A percentile compares a stretch with the other conserved stretches of the same genome.
Evolutionary conservation across 2,113 vertebrate genomes (phyloP).

Genomic region (Sorex fumeus): DNA sequence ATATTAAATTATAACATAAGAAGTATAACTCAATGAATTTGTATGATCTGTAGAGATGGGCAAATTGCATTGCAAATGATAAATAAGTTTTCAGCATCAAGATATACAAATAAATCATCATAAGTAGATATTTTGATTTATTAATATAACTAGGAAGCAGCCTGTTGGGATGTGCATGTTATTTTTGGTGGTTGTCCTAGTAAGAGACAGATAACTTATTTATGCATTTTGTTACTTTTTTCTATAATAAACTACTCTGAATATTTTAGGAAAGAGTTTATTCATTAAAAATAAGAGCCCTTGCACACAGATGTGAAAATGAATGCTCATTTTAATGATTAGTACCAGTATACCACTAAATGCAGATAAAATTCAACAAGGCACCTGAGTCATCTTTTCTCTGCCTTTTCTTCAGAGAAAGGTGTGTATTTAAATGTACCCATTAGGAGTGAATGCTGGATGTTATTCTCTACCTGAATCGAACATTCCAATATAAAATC

Average conservation of each 20-base stretch:
- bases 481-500: background rate
- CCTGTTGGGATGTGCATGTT: slow-evolving; percentile 66
- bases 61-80: slow-evolving; percentile 85
- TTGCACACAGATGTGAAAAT: slow-evolving; percentile 57
- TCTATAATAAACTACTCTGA: slow-evolving; percentile 71
- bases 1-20: slow-evolving; percentile 84
- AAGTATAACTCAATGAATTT: slow-evolving; percentile 88
- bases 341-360: slow-evolving; percentile 36
- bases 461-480: background rate
- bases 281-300: slow-evolving; percentile 63
- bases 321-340: slow-evolving; percentile 37
- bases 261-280: slow-evolving; percentile 74
- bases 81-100: slow-evolving; percentile 85
- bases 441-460: background rate
- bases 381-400: background rate
- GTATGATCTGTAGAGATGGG: slow-evolving; percentile 86
- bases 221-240: slow-evolving; percentile 64
- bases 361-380: slow-evolving; percentile 19
- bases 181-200: slow-evolving; percentile 67
- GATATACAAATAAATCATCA: slow-evolving; percentile 88
- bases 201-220: slow-evolving; percentile 74
- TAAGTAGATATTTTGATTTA: slow-evolving; percentile 83
- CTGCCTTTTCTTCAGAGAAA: slow-evolving; percentile 53
- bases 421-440: background rate
- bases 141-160: slow-evolving; percentile 73